Evolutionary conservation across 2,797 vertebrate genomes (phyloP), one percentile per base, ranked within the genome.

Genomic region (Falco cherrug): DNA sequence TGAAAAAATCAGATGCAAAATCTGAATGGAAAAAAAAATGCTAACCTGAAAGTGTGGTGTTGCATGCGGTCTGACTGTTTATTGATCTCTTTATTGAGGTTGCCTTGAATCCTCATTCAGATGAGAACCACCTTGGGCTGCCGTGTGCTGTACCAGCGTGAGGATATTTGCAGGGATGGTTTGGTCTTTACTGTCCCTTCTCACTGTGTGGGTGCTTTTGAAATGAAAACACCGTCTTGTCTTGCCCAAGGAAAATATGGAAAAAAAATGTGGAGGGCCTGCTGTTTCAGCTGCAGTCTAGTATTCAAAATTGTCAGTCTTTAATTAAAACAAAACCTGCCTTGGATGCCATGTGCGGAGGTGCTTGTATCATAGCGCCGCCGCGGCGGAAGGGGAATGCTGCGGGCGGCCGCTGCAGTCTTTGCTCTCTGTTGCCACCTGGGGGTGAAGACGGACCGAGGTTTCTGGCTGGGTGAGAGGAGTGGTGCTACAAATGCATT

Each of bases 341-440:
- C 22, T 20, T 67, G 75, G 35, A 3, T 75, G 22, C 54, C 11
- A 16, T 9, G 53, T 77, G 71, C 35, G 7, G 45, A 39, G 48
- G 37, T 67, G 48, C 16, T 51, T 60, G 47, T 59, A 0, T 43
- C 19, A 4, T 5, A 71, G 47, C 39, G 11, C 24, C 31, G 18
- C 3, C 41, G 60, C 57, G 68, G 47, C 59, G 13, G 2, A 41
- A 53, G 24, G 17, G 21, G 0, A 5, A 11, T 4, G 0, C 25
- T 31, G 10, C 6, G 35, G 69, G 53, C 0, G 5, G 29, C 10
- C 6, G 2, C 67, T 22, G 43, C 29, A 54, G 92, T 35, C 70
- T 76, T 35, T 94, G 94, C 87, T 94, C 85, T 69, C 79, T 61
- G 83, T 82, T 90, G 89, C 91, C 87, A 67, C 61, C 91, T 90